phyloP scores from a whole-genome alignment of 2,797 vertebrate genomes.

The Poeciliopsis infans region DNA sequence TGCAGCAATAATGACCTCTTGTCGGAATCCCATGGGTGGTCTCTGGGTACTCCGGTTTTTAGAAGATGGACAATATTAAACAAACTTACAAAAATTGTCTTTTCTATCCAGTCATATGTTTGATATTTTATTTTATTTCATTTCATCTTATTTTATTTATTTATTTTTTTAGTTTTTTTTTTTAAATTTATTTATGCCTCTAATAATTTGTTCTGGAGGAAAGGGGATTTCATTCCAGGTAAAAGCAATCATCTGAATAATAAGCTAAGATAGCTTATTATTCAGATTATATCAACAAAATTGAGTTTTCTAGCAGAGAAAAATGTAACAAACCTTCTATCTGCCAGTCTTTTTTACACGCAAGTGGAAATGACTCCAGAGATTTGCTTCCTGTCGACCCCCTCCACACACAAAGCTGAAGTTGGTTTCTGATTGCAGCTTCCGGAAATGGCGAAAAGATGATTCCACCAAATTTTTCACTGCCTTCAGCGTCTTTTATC shows the following conservation, averaged over 20 bases:
- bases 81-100: no score
- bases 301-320: background rate
- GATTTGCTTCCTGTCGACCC: background rate
- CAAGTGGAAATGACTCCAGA: background rate
- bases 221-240: background rate
- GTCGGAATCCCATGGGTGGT: no score
- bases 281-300: background rate
- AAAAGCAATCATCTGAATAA: background rate
- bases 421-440: no score
- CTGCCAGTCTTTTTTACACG: background rate
- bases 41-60: no score
- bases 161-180: background rate
- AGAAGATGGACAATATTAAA: no score
- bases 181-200: background rate
- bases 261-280: background rate
- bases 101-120: no score
- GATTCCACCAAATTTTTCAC: no score
- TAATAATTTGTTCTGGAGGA: background rate
- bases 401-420: background rate
- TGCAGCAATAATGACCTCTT: no score
- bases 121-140: no score
- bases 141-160: no score
- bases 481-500: no score
- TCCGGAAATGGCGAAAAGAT: no score
- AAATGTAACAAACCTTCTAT: background rate